These are phyloP conservation scores for Lamellibrachia luymesi DNA, from an alignment of 1,140 invertebrate species.

Conservation along the genomic window DNA sequence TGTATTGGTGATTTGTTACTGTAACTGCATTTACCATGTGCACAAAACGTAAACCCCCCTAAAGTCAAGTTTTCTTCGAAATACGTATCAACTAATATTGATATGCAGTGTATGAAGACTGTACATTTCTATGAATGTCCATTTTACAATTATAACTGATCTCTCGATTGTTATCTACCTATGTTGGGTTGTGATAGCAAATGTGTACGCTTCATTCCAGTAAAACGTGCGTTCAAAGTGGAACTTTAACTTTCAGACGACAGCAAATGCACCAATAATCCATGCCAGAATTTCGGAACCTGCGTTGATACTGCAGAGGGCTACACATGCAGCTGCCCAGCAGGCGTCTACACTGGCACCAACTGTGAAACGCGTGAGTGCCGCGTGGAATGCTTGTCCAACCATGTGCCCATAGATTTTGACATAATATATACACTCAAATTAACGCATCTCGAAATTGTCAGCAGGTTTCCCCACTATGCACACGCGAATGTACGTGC, in stretches of 20 bases:
- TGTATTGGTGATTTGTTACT: not conserved
- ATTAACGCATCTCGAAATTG: not conserved
- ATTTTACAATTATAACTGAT: too few species aligned
- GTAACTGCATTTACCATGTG: not conserved
- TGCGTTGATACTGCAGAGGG: not conserved
- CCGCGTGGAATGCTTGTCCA: not conserved
- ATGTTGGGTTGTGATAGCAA: too few species aligned
- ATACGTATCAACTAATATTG: too few species aligned
- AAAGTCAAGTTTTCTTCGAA: too few species aligned
- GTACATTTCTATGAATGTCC: too few species aligned
- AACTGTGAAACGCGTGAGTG: not conserved
- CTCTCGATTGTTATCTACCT: too few species aligned
- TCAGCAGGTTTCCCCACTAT: not conserved
- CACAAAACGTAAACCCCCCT: not conserved
- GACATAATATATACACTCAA: not conserved
- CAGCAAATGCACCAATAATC: not conserved
- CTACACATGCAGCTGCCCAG: not conserved
- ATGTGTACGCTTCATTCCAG: too few species aligned
- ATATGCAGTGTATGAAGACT: too few species aligned
- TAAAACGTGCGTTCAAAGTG: not conserved
- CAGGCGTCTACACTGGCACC: not conserved
- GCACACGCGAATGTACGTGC: too few species aligned
- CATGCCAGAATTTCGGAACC: not conserved
- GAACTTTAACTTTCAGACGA: not conserved
- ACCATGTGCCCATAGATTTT: not conserved